Evolutionary conservation across 2,797 vertebrate genomes (phyloP).

Genomic region (Denticeps clupeoides): DNA sequence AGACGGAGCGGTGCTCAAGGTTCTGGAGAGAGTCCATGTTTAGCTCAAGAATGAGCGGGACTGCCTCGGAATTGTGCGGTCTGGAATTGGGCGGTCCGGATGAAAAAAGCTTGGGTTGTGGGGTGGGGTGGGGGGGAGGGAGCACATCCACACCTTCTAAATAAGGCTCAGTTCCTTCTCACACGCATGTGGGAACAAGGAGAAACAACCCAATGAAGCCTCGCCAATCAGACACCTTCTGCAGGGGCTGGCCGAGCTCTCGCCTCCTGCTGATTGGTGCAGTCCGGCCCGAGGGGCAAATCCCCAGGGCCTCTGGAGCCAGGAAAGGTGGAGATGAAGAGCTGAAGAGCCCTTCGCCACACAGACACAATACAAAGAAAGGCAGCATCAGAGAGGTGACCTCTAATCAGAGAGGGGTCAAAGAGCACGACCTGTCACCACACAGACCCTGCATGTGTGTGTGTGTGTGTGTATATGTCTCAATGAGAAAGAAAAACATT

Average conservation of each 20-base stretch:
- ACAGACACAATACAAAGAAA: neutral
- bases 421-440: neutral
- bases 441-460: neutral
- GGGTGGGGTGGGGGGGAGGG: conserved; percentile 8
- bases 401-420: too few relatives aligned
- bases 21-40: too few relatives aligned
- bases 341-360: neutral
- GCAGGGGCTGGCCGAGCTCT: conserved; percentile 43
- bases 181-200: conserved; percentile 54
- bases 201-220: conserved; percentile 42
- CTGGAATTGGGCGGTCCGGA: too few relatives aligned
- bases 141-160: conserved; percentile 68
- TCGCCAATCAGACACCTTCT: conserved; percentile 61
- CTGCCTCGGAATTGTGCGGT: too few relatives aligned
- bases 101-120: conserved; percentile 55
- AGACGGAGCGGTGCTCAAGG: too few relatives aligned
- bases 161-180: conserved; percentile 63
- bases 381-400: too few relatives aligned
- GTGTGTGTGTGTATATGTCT: conserved; percentile 4
- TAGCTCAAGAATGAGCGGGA: too few relatives aligned
- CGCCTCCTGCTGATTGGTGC: conserved; percentile 61
- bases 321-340: too few relatives aligned
- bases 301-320: too few relatives aligned
- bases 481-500: too few relatives aligned
- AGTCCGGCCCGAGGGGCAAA: conserved; percentile 32